These are phyloP conservation scores for Pteropus rufus DNA, from an alignment of 2,797 vertebrate species.

Conservation along the genomic window DNA sequence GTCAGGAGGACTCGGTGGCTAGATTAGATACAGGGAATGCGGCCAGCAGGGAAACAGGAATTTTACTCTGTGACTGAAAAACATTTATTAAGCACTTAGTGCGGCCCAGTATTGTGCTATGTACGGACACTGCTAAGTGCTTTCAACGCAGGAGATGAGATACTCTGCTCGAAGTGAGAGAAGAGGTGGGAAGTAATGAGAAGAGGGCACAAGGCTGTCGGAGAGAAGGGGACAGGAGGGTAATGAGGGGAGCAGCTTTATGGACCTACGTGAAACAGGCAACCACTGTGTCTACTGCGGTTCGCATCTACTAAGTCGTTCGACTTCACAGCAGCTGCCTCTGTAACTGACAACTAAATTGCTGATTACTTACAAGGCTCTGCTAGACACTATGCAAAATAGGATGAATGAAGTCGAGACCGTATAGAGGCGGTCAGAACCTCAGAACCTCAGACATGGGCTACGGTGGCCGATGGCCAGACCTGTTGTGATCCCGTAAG, in stretches of 20 bases:
- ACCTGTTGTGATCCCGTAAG: background rate
- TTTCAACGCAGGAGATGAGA: background rate
- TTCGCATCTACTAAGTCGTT: background rate
- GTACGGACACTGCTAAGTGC: background rate
- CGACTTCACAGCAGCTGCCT: background rate
- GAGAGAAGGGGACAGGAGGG: background rate
- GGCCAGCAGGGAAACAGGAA: background rate
- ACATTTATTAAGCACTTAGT: background rate
- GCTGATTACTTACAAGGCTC: background rate
- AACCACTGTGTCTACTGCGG: fast-evolving
- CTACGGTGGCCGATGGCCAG: background rate
- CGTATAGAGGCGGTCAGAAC: background rate
- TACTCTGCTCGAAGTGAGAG: background rate
- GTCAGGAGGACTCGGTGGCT: background rate
- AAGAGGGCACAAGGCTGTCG: background rate
- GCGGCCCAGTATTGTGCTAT: background rate
- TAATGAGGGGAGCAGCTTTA: background rate
- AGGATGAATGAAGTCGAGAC: background rate
- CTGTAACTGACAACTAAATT: background rate
- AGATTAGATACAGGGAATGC: background rate
- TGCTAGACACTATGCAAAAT: background rate
- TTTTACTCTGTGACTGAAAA: background rate
- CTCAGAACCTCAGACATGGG: background rate
- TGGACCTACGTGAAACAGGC: fast-evolving
- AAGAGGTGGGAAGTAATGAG: background rate